Base-by-base conservation (phyloP, 2,888 invertebrate species). In the Synergus laeviventris region DNA sequence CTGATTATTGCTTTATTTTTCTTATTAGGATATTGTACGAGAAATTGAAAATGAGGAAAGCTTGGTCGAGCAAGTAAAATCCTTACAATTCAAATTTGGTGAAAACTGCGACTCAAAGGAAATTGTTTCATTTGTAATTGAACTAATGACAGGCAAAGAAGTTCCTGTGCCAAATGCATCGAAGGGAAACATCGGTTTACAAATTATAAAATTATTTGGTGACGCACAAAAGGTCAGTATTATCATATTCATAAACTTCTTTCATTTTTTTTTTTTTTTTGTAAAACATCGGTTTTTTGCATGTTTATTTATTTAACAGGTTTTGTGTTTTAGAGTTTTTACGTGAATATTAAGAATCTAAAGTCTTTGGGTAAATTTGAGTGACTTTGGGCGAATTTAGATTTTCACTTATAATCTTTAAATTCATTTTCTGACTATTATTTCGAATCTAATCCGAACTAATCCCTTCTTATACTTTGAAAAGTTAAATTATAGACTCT, bases 151-250 rank as follows among this genome's bases (percentile, higher is more conserved):
- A 14, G 92, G 93, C 21, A 92, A 92, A 36, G 94, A 94, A 88
- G 93, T 94, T n/a, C 89, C 90, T 24, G 92, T 95, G 9, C 92
- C 92, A 7, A 93, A 92, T 16, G 93, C 92, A 24, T 91, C 92
- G 0, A 90, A 91, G 78, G 93, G 94, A 14, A 90, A 91, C 21
- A 91, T 94, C 16, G 94, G 94, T 12, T 85, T 88, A 18, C 91
- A 93, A 77, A 92, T 95, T 62, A 91, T 92, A 39, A 90, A 91
- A 60, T 92, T 95, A 91, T 94, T 95, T 84, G 88, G 89, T 16
- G 93, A 93, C 36, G 92, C 93, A 16, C 93, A 93, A 84, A 93
- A 93, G 90, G 92, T 92, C 79, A 86, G 42, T 21, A 21, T 64
- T 70, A 61, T 78, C 36, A 61, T 38, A 45, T 76, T 70, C 75